A percentile compares a stretch with the other conserved stretches of the same genome.
Evolutionary conservation across 2,797 vertebrate species (phyloP).

Genomic region (Intellagama lesueurii): DNA sequence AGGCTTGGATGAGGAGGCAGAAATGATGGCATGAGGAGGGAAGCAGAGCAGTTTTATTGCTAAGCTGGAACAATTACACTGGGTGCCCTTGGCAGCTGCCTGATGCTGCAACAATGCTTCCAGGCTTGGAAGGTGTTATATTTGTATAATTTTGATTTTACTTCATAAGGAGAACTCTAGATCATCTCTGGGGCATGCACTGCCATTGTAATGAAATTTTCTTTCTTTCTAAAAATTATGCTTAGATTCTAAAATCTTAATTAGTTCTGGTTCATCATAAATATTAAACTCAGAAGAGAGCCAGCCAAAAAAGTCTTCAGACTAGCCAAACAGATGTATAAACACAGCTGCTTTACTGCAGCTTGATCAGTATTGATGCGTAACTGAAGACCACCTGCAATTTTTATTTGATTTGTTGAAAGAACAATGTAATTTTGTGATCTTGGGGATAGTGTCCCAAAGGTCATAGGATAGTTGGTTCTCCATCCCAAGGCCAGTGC

Average conservation of each 20-base stretch:
- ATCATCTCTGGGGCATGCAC: not conserved
- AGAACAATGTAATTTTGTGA: not conserved
- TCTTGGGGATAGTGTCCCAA: not conserved
- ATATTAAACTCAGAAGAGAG: not conserved
- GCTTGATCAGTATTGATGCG: not conserved
- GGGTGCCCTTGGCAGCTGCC: not conserved
- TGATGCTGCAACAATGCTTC: not conserved
- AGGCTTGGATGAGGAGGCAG: not conserved
- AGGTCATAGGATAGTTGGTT: not conserved
- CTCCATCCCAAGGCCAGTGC: not conserved
- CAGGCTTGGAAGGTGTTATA: not conserved
- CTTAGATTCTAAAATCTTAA: not conserved
- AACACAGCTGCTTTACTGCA: not conserved
- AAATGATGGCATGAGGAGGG: not conserved
- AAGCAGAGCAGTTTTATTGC: too few species aligned
- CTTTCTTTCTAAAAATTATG: not conserved
- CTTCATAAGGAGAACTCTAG: not conserved
- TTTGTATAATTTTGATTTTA: not conserved
- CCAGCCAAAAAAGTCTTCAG: not conserved
- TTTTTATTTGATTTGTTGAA: constrained; percentile 54
- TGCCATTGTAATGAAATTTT: not conserved
- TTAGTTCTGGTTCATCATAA: not conserved
- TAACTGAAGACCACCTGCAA: constrained; percentile 47
- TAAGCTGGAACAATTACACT: too few species aligned
- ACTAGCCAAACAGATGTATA: not conserved